Evolutionary conservation across 2,888 invertebrate genomes (phyloP), one percentile per base, ranked within the genome.

Genomic region (Epistrophe eligans): DNA sequence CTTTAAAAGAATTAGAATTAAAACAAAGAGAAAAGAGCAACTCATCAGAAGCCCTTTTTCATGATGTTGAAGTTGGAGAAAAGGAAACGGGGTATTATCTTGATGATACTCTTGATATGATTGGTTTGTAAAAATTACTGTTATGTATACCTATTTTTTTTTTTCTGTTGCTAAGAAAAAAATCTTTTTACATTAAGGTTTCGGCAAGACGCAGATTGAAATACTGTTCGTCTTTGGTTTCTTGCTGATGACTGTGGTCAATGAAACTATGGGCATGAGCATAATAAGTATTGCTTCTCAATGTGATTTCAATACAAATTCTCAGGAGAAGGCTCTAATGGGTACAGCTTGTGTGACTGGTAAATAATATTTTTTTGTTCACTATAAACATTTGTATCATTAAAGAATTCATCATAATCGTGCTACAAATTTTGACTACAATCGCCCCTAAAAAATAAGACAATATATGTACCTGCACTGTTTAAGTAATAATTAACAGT

Each of bases 251-350:
- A 95, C 95, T 60, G 95, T 96, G 88, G 95, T 96, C 84, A 95
- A 95, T 92, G 96, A 96, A 92, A 95, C 95, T 13, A 93, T 96
- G 92, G 95, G 95, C 1, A 94, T 96, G 91, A 95, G 95, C 77
- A 95, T 95, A 89, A 94, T 96, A 67, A 94, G 95, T 72, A 95
- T 96, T 13, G 95, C 95, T 0, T 95, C 96, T 0, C 95, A 96
- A 91, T 96, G 96, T 89, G 96, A 96, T 91, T 93, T 96, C 62
- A 90, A 93, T 4, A 93, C 95, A 15, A 93, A 93, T 24, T 92
- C 95, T 73, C 91, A 93, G 58, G 94, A 95, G 89, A 94, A 95
- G 89, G 95, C 96, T 0, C 93, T 95, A 90, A 93, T 96, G 62
- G 95, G 95, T 70, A 95, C 95, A 9, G 95, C 95, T 79, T 95